phyloP scores from a whole-genome alignment of 2,888 invertebrate species.

The Ectemnius cavifrons region DNA sequence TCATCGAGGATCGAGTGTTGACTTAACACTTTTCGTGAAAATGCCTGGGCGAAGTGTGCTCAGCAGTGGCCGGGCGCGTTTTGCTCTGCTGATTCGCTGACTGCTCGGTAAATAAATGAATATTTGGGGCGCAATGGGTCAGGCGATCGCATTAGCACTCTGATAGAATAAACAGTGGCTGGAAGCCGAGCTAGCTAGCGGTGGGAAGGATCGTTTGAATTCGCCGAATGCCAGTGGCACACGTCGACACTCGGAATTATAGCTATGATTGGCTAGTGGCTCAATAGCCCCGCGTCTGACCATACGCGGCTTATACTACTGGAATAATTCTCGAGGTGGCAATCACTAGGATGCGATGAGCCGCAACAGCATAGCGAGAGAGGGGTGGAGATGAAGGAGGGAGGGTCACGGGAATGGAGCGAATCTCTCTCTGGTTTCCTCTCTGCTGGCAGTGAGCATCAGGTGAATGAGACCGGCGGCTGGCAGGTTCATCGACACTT shows the following conservation, averaged over 20 bases:
- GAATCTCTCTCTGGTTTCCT: too few relatives aligned
- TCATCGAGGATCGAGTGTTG: background rate
- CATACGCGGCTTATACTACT: background rate
- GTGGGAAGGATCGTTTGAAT: conserved; percentile 44
- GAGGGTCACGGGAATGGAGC: too few relatives aligned
- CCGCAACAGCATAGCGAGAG: too few relatives aligned
- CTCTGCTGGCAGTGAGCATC: too few relatives aligned
- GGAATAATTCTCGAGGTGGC: background rate
- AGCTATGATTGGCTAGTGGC: too few relatives aligned
- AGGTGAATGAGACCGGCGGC: too few relatives aligned
- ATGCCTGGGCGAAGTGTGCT: too few relatives aligned
- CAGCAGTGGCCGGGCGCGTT: background rate
- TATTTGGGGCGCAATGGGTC: conserved; percentile 49
- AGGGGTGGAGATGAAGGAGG: too few relatives aligned
- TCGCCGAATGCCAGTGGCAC: conserved; percentile 1
- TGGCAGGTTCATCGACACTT: conserved; percentile 6
- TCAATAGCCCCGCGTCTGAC: too few relatives aligned
- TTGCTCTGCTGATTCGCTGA: conserved; percentile 4
- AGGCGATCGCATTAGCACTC: conserved; percentile 56
- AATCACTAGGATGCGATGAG: conserved; percentile 1
- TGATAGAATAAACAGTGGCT: conserved; percentile 57
- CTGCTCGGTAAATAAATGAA: conserved; percentile 56
- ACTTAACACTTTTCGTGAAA: background rate
- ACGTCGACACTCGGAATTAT: background rate
- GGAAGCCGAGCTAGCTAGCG: conserved; percentile 27